Percentiles rank a stretch among this genome's conserved stretches.
Evolutionary conservation across 2,797 vertebrate genomes (phyloP).

Genomic region (Sebastes steindachneri): DNA sequence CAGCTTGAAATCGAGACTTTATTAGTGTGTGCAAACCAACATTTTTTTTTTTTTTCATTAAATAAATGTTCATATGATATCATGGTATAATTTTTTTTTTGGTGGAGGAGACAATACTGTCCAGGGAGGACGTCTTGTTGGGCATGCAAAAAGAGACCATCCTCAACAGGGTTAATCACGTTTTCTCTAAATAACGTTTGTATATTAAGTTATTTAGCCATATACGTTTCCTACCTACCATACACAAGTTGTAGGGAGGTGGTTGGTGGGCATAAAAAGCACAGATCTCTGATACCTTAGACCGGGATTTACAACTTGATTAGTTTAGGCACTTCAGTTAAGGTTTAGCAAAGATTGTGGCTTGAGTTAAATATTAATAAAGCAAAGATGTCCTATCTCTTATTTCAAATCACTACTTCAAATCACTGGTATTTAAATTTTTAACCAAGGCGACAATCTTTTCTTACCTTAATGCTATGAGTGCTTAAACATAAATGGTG

Average conservation of each 20-base stretch:
- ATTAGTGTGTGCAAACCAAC: background rate
- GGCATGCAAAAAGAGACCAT: background rate
- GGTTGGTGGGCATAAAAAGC: background rate
- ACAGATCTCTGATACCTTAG: background rate
- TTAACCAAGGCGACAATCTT: fast-evolving
- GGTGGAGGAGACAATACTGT: background rate
- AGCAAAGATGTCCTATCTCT: background rate
- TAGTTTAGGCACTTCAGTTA: background rate
- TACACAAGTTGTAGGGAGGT: background rate
- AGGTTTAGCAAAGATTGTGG: background rate
- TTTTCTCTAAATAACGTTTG: background rate
- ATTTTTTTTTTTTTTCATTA: background rate
- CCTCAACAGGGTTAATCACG: background rate
- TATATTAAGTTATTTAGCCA: background rate
- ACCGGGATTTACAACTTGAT: background rate
- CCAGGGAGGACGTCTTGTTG: background rate
- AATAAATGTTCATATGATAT: background rate
- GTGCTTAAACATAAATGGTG: background rate
- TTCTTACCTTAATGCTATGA: background rate
- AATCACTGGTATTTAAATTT: background rate
- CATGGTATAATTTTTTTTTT: background rate
- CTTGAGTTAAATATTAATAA: too few relatives aligned
- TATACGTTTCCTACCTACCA: background rate
- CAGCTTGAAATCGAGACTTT: background rate
- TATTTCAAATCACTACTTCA: background rate